These are phyloP conservation scores for Ceratina australensis DNA, from an alignment of 1,140 invertebrate species.

Conservation along the genomic window DNA sequence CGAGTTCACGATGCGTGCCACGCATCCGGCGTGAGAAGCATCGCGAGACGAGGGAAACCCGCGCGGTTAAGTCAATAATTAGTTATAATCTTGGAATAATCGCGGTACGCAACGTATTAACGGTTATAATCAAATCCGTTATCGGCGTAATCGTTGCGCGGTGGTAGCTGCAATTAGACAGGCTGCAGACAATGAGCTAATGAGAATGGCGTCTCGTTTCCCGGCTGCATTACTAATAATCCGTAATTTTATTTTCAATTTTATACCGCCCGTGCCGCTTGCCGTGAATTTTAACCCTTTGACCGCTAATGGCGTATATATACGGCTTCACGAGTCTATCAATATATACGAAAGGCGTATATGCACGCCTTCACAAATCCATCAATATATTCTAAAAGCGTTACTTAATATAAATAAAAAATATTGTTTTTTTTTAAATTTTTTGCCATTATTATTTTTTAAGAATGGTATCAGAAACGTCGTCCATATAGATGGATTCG, in stretches of 20 bases:
- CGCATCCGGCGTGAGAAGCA: conserved; percentile 53
- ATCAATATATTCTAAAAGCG: too few species aligned
- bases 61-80: conserved; percentile 54
- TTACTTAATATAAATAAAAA: too few species aligned
- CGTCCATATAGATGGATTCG: too few species aligned
- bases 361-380: too few species aligned
- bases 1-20: conserved; percentile 58
- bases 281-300: too few species aligned
- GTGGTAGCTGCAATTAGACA: conserved; percentile 42
- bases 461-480: too few species aligned
- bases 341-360: too few species aligned
- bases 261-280: background rate
- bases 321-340: too few species aligned
- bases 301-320: too few species aligned
- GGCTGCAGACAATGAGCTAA: conserved; percentile 42
- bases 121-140: conserved; percentile 55
- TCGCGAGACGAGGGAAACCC: conserved; percentile 31
- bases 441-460: too few species aligned
- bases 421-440: too few species aligned
- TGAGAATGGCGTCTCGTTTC: conserved; percentile 42
- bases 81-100: conserved; percentile 57
- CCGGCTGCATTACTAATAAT: background rate
- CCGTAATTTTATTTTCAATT: conserved; percentile 26
- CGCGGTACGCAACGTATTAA: conserved; percentile 38
- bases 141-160: conserved; percentile 37